Conservation (phyloP, 2,888 invertebrate species). For the Geotrupes spiniger region DNA sequence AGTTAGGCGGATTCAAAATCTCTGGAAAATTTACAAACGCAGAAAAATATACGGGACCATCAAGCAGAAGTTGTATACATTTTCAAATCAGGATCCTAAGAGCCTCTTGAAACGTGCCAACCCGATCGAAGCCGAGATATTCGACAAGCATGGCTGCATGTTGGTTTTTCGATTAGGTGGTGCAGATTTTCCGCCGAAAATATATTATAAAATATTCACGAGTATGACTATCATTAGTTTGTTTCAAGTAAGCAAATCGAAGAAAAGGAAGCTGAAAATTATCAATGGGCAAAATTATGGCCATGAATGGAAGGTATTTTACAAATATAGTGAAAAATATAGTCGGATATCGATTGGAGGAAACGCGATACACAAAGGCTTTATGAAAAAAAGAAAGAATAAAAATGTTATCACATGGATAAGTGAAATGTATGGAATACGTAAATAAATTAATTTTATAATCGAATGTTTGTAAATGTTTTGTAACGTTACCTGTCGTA, state of each 20-base stretch:
- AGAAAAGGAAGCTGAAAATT: constrained; percentile 2
- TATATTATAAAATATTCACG: constrained; percentile 36
- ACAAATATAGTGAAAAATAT: constrained; percentile 4
- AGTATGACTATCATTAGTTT: constrained; percentile 15
- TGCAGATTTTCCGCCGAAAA: constrained; percentile 34
- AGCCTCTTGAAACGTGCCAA: constrained; percentile 24
- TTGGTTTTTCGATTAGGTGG: constrained; percentile 37
- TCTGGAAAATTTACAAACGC: constrained; percentile 21
- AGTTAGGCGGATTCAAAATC: constrained; percentile 29
- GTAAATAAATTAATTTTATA: too few relatives aligned
- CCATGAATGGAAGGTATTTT: constrained; percentile 22
- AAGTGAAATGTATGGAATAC: constrained; percentile 12
- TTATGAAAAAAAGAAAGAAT: not conserved
- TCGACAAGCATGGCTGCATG: constrained; percentile 29
- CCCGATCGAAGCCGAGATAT: constrained; percentile 28
- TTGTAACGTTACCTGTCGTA: constrained; percentile 45
- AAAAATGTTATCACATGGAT: constrained; percentile 14
- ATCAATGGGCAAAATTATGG: not conserved
- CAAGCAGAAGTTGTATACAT: constrained; percentile 21
- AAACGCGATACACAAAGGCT: not conserved
- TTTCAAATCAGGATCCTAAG: constrained; percentile 27
- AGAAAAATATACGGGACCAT: constrained; percentile 26
- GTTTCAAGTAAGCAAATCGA: not conserved
- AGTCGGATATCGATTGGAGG: not conserved
- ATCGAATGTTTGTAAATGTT: too few relatives aligned